A percentile compares a stretch with the other conserved stretches of the same genome.
These are phyloP conservation scores for Thumatha senex DNA, from an alignment of 2,888 invertebrate species.

Conservation along the genomic window DNA sequence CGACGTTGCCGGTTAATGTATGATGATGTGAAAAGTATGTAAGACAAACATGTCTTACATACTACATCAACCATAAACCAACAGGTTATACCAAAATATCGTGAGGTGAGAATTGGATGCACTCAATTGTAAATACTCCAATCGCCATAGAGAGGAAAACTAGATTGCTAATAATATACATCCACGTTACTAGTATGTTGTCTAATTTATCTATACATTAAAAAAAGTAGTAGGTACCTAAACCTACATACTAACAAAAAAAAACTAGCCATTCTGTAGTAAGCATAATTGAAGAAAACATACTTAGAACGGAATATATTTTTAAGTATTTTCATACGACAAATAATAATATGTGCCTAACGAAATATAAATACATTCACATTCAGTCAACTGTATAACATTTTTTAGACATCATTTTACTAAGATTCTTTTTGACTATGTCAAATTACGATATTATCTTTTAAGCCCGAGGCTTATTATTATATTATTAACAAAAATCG, in stretches of 20 bases:
- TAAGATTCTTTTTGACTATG: slow-evolving; percentile 39
- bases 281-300: slow-evolving; percentile 3
- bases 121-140: too few species aligned
- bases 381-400: slow-evolving; percentile 28
- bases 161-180: too few species aligned
- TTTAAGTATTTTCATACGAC: too few species aligned
- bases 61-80: too few species aligned
- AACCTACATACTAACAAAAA: not conserved
- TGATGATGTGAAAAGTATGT: too few species aligned
- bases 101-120: too few species aligned
- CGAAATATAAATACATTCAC: slow-evolving; percentile 30
- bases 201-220: slow-evolving; percentile 2
- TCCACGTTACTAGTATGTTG: not conserved
- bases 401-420: slow-evolving; percentile 21
- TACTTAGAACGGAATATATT: slow-evolving; percentile 1
- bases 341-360: slow-evolving; percentile 21
- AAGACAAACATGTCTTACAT: too few species aligned
- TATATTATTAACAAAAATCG: slow-evolving; percentile 7
- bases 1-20: too few species aligned
- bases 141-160: too few species aligned
- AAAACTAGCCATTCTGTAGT: slow-evolving; percentile 6
- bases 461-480: slow-evolving; percentile 42
- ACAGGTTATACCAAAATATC: too few species aligned
- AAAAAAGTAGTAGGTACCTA: not conserved
- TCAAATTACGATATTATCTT: slow-evolving; percentile 39